phyloP scores from a whole-genome alignment of 23 tunicate species.

The Diplosoma virens region DNA sequence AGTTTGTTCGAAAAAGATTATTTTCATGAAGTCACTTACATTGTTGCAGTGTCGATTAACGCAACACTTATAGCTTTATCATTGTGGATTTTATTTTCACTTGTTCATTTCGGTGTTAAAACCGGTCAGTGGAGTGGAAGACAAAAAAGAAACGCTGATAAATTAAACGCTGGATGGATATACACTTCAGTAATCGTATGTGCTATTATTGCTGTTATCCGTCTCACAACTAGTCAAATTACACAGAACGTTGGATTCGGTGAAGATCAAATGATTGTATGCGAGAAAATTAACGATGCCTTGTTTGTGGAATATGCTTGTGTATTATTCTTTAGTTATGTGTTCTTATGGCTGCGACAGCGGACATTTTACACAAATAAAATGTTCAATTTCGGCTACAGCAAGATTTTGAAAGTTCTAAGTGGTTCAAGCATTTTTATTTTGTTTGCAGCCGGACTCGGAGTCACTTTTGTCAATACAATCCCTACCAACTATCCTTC shows the following conservation, averaged over 20 bases:
- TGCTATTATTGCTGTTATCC: conserved; percentile 17
- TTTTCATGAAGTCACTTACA: too few species aligned
- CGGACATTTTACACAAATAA: conserved; percentile 26
- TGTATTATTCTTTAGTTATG: conserved; percentile 1
- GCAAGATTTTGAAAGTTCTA: neutral
- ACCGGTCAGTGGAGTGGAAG: conserved; percentile 17
- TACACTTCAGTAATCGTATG: conserved; percentile 5
- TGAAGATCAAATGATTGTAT: neutral
- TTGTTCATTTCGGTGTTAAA: conserved; percentile 16
- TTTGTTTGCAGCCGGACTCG: conserved; percentile 1
- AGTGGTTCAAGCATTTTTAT: conserved; percentile 13
- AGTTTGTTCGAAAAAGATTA: too few species aligned
- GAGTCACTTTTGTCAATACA: conserved; percentile 3
- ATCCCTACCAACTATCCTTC: conserved; percentile 12
- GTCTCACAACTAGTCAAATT: conserved; percentile 11
- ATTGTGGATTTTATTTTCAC: conserved; percentile 26
- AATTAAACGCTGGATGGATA: conserved; percentile 17
- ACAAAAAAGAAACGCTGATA: conserved; percentile 17
- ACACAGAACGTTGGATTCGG: neutral
- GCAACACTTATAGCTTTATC: neutral
- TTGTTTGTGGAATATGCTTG: conserved; percentile 18
- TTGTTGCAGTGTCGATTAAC: conserved; percentile 5
- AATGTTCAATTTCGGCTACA: conserved; percentile 14
- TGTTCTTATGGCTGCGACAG: conserved; percentile 32
- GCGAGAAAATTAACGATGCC: conserved; percentile 8